phyloP scores from a whole-genome alignment of 1,140 invertebrate species.

The Eupristina koningsbergeri region DNA sequence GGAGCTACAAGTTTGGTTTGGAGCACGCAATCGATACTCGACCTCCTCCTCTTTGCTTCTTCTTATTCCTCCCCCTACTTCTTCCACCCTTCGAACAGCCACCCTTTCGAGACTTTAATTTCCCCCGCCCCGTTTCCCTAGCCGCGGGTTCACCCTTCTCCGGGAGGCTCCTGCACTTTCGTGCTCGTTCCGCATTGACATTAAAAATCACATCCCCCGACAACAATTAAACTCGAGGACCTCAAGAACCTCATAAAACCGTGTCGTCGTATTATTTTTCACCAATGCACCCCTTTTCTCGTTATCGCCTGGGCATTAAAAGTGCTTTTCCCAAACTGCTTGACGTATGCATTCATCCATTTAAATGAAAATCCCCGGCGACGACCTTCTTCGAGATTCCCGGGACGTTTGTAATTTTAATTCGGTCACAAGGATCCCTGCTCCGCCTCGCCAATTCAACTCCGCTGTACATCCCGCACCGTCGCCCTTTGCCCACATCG shows the following conservation, averaged over 20 bases:
- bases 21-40: slow-evolving; percentile 57
- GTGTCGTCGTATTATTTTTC: background rate
- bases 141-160: background rate
- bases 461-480: background rate
- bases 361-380: slow-evolving; percentile 21
- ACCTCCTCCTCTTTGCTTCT: slow-evolving; percentile 36
- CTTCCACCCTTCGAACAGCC: background rate
- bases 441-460: background rate
- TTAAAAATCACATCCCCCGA: background rate
- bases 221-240: background rate
- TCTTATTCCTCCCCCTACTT: background rate
- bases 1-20: slow-evolving; percentile 49
- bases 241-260: background rate
- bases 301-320: background rate
- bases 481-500: background rate
- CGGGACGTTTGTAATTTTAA: background rate
- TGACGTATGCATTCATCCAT: background rate
- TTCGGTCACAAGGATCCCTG: background rate
- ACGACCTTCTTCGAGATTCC: background rate
- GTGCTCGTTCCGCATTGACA: background rate
- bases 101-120: slow-evolving; percentile 3
- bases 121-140: background rate
- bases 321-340: slow-evolving; percentile 18
- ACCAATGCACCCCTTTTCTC: background rate
- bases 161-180: background rate